Evolutionary conservation across 2,888 invertebrate genomes (phyloP).

Genomic region (Drosophila crucigera): DNA sequence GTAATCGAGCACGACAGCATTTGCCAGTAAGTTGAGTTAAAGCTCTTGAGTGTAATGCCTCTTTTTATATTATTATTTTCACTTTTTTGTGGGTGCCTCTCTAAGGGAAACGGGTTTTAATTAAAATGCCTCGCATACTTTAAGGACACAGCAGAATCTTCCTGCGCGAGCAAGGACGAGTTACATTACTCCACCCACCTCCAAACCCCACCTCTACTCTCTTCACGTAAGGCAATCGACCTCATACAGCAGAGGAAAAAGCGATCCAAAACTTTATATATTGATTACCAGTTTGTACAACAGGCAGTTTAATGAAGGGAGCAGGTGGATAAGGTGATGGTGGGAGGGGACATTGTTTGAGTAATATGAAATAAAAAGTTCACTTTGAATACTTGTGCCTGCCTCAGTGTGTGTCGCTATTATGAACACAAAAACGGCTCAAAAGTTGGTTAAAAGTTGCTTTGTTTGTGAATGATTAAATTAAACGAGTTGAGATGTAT

Average conservation of each 20-base stretch:
- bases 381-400: conserved; percentile 22
- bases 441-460: conserved; percentile 30
- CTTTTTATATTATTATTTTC: conserved; percentile 4
- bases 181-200: not conserved
- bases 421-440: conserved; percentile 11
- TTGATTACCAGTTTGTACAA: conserved; percentile 44
- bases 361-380: conserved; percentile 19
- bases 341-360: not conserved
- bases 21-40: conserved; percentile 75
- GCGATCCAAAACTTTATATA: conserved; percentile 31
- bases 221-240: conserved; percentile 42
- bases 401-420: not conserved
- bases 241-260: conserved; percentile 27
- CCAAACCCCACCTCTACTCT: not conserved
- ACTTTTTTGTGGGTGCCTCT: conserved; percentile 1
- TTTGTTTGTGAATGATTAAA: conserved; percentile 36
- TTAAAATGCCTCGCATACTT: conserved; percentile 74
- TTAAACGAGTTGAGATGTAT: conserved; percentile 9
- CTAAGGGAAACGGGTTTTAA: conserved; percentile 60
- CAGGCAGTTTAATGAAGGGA: not conserved
- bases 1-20: conserved; percentile 75
- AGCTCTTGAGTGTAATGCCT: conserved; percentile 46
- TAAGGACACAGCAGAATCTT: conserved; percentile 44
- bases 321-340: not conserved
- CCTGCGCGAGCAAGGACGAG: not conserved